These are phyloP conservation scores for Maconellicoccus hirsutus DNA, from an alignment of 1,140 invertebrate genomes.

Conservation along the genomic window DNA sequence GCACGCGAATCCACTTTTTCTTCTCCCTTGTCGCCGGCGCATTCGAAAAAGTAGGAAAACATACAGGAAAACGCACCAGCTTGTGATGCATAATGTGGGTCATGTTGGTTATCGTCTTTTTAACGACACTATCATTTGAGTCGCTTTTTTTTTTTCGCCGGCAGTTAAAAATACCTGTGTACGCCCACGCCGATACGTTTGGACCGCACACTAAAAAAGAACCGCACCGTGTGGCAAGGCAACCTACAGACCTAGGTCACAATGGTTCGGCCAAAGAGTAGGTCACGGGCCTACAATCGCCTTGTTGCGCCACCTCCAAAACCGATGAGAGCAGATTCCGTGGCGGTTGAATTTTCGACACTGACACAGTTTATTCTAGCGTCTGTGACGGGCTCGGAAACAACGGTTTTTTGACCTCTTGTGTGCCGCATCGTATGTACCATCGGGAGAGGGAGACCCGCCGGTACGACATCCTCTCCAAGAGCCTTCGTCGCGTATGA, in stretches of 20 bases:
- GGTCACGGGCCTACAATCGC: constrained; percentile 1
- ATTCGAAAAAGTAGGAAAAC: neutral
- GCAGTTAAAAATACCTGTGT: constrained; percentile 1
- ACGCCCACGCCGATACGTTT: neutral
- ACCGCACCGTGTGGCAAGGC: neutral
- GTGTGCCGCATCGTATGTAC: too few species aligned
- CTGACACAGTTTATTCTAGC: neutral
- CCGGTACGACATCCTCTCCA: too few species aligned
- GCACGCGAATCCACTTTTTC: too few species aligned
- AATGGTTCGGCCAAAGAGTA: neutral
- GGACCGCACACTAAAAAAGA: too few species aligned
- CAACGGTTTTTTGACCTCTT: constrained; percentile 6
- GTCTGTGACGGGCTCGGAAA: neutral
- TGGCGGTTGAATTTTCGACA: constrained; percentile 3
- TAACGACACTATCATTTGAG: neutral
- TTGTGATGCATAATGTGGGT: neutral
- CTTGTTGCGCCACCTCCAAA: neutral
- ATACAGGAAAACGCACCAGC: neutral
- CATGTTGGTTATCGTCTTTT: neutral
- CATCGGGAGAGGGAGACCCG: too few species aligned
- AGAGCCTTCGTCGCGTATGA: too few species aligned
- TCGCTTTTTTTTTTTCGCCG: neutral
- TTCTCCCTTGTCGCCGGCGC: neutral
- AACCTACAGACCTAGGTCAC: constrained; percentile 7
- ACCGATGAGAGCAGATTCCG: neutral